Evolutionary conservation across 2,888 invertebrate genomes (phyloP), one percentile per base, ranked within the genome.

Genomic region (Rhamphomyia laevipes): DNA sequence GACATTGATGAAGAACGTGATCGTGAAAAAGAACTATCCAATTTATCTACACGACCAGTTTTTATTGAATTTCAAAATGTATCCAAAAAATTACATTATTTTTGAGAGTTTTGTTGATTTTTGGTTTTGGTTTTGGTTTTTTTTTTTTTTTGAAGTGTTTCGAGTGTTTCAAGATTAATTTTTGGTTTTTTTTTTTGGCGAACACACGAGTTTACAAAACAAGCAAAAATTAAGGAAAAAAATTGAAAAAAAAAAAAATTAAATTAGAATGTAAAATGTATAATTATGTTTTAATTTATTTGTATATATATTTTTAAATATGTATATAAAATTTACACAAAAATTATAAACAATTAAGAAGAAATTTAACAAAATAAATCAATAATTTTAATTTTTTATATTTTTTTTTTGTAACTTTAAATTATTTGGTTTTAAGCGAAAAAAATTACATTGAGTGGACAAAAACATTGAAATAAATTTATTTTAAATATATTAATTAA

Each of bases 1-100:
- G 94, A 94, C 86, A 94, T 94, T 73, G 92, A 93, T 72, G 94
- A 94, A 71, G 93, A 94, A 65, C 95, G 82, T 59, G 95, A 96
- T 70, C 95, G 81, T 63, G 93, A 93, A 77, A 95, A 95, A 62
- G 91, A 88, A 73, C 86, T 90, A 78, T 95, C 95, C 80, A 91
- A 79, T 78, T 93, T 93, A 79, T 95, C 94, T 94, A 80, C 77
- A 74, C 85, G 83, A 49, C 55, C 55, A 50, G 56, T 53, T 51
- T 51, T 48, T 53, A 33, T 50, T 53, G 37, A 13, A 53, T 48
- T 51, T 52, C 50, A 50, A 50, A n/a, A n/a, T 43, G 27, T 40
- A 12, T 35, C 3, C 23, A 27, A 27, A 27, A 27, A 27, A 21
- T 21, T 35, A 43, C 35, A 42, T 35, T 17, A 45, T 12, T 49